Evolutionary conservation across 2,113 vertebrate genomes (phyloP).

Genomic region (Psettodes erumei): DNA sequence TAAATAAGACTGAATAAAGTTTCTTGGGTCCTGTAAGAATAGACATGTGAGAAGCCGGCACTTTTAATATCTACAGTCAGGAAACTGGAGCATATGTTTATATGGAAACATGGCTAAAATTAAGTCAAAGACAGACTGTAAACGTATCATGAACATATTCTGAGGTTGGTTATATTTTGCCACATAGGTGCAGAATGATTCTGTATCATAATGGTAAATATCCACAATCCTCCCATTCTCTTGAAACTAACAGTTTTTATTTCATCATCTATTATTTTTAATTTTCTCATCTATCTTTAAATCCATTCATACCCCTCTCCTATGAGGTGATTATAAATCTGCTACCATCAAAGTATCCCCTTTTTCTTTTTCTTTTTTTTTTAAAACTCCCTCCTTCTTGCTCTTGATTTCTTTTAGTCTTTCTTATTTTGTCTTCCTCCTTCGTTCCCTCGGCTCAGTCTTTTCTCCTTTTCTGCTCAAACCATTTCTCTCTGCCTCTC

Average conservation of each 20-base stretch:
- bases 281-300: neutral
- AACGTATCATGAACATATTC: constrained; percentile 7
- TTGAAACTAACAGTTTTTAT: neutral
- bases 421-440: constrained; percentile 11
- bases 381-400: neutral
- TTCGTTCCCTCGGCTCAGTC: neutral
- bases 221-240: neutral
- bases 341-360: constrained; percentile 38
- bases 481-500: constrained; percentile 14
- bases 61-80: neutral
- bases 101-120: constrained; percentile 18
- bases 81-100: constrained; percentile 6
- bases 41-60: constrained; percentile 1
- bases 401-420: constrained; percentile 28
- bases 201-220: neutral
- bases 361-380: constrained; percentile 12
- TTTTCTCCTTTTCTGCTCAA: constrained; percentile 8
- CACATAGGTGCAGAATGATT: neutral
- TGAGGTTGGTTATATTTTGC: neutral
- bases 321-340: constrained; percentile 49
- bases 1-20: constrained; percentile 25
- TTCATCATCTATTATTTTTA: neutral
- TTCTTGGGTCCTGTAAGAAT: constrained; percentile 20
- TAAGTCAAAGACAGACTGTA: constrained; percentile 14
- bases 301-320: neutral